Evolutionary conservation across 2,113 vertebrate species (phyloP).

Genomic region (Limnothrissa miodon): DNA sequence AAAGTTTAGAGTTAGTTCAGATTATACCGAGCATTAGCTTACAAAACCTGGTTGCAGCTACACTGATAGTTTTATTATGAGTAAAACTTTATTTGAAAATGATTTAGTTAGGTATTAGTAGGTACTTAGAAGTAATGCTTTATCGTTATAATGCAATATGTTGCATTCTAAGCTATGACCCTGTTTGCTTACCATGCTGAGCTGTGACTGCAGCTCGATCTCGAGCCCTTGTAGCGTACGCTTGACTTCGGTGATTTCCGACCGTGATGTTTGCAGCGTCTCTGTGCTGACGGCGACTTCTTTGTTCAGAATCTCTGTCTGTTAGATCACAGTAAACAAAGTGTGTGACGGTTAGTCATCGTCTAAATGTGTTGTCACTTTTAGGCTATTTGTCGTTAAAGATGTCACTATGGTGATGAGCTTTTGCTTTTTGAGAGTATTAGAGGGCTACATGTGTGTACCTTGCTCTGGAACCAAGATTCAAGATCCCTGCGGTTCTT

Average conservation of each 20-base stretch:
- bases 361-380: not conserved
- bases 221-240: conserved; percentile 74
- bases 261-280: conserved; percentile 64
- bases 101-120: not conserved
- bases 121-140: not conserved
- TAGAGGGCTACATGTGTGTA: conserved; percentile 23
- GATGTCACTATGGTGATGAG: not conserved
- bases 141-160: not conserved
- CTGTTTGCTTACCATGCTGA: conserved; percentile 66
- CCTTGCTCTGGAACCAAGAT: conserved; percentile 62
- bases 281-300: conserved; percentile 69
- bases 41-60: not conserved
- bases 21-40: not conserved
- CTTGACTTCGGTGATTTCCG: conserved; percentile 72
- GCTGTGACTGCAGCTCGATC: conserved; percentile 79
- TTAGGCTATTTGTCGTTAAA: not conserved
- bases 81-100: not conserved
- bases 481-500: conserved; percentile 76
- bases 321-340: not conserved
- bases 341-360: not conserved
- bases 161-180: not conserved
- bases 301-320: conserved; percentile 76
- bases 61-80: not conserved
- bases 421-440: not conserved
- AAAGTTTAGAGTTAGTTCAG: not conserved